Percentiles rank a stretch among this genome's conserved stretches.
These are phyloP conservation scores for Sisor rabdophorus DNA, from an alignment of 2,113 vertebrate species.

Conservation along the genomic window DNA sequence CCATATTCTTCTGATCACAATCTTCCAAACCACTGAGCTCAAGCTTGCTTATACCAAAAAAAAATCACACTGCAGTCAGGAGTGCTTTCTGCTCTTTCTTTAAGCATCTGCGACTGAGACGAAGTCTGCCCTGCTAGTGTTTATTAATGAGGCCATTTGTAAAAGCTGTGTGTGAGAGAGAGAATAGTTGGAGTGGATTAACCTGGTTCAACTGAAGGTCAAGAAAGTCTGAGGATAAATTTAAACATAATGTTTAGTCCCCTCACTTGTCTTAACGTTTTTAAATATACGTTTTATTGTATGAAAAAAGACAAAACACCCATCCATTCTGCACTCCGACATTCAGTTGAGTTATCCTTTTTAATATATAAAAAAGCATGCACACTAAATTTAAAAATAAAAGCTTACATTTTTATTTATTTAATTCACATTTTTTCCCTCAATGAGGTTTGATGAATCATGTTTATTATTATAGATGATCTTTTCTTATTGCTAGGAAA, in stretches of 20 bases:
- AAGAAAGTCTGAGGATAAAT: neutral
- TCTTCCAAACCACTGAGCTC: too few relatives aligned
- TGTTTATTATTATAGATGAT: conserved; percentile 52
- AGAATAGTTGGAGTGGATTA: neutral
- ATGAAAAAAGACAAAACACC: conserved; percentile 26
- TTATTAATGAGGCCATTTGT: conserved; percentile 26
- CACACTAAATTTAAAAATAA: conserved; percentile 49
- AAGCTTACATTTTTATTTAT: conserved; percentile 63
- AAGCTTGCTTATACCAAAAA: neutral
- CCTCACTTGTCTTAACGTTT: too few relatives aligned
- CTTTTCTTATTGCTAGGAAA: conserved; percentile 11
- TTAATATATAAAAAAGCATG: conserved; percentile 37
- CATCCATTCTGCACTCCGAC: conserved; percentile 35
- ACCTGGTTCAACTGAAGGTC: conserved; percentile 39
- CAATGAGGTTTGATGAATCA: conserved; percentile 32
- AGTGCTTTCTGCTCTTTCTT: conserved; percentile 8
- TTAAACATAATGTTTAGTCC: neutral
- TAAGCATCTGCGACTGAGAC: neutral
- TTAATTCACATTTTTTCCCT: conserved; percentile 34
- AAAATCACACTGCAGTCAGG: neutral
- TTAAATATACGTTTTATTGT: too few relatives aligned
- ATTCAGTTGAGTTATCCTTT: conserved; percentile 26
- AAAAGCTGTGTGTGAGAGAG: neutral
- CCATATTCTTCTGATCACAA: too few relatives aligned
- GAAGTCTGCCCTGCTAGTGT: neutral